A percentile compares a stretch with the other conserved stretches of the same genome.
Evolutionary conservation across 2,113 vertebrate genomes (phyloP).

Genomic region (Taurulus bubalis): DNA sequence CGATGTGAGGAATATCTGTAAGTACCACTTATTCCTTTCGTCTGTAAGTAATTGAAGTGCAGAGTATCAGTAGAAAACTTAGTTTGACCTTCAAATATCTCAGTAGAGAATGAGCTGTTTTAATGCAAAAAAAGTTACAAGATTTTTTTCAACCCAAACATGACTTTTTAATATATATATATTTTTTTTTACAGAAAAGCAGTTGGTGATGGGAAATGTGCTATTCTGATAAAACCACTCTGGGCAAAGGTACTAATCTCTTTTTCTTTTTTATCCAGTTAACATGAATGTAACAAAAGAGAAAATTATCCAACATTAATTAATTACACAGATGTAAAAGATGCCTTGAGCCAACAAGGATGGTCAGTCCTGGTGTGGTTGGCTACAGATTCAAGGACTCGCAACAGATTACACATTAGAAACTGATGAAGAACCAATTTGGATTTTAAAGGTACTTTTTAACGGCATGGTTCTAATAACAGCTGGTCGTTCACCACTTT

Average conservation of each 20-base stretch:
- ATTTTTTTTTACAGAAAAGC: constrained; percentile 84
- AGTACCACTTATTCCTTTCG: constrained; percentile 53
- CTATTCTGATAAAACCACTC: constrained; percentile 86
- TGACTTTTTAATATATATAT: background rate
- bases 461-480: too few species aligned
- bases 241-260: constrained; percentile 90
- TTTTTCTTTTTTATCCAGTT: background rate
- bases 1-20: constrained; percentile 81
- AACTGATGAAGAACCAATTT: too few species aligned
- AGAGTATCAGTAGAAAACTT: background rate
- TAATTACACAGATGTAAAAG: background rate
- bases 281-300: background rate
- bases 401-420: too few species aligned
- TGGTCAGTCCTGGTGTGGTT: background rate
- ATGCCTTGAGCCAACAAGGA: background rate
- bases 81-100: background rate
- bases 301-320: background rate
- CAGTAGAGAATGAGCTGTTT: background rate
- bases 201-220: constrained; percentile 90
- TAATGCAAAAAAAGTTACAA: background rate
- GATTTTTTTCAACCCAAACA: background rate
- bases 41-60: background rate
- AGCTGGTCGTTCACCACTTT: too few species aligned
- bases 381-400: background rate
- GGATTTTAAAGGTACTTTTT: too few species aligned